phyloP scores from a whole-genome alignment of 1,140 invertebrate species.

The Scaptomyza hsui region DNA sequence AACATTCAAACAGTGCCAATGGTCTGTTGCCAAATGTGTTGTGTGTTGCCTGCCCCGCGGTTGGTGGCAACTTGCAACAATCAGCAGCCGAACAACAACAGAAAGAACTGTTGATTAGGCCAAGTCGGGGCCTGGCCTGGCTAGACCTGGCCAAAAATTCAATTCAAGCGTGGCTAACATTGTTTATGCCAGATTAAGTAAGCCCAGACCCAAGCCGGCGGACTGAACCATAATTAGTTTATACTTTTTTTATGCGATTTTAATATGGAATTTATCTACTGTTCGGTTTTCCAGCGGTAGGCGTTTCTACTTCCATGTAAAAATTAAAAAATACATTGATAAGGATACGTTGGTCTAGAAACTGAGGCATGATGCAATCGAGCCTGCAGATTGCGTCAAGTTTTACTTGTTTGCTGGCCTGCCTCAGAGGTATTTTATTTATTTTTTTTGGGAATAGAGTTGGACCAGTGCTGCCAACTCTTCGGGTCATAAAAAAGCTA shows the following conservation, averaged over 20 bases:
- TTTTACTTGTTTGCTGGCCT: constrained; percentile 9
- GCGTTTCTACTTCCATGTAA: constrained; percentile 33
- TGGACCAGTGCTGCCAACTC: background rate
- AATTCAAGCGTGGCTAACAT: constrained; percentile 75
- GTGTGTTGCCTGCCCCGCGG: background rate
- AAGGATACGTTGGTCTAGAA: constrained; percentile 55
- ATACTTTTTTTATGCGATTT: constrained; percentile 71
- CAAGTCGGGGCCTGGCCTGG: constrained; percentile 5
- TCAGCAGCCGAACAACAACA: constrained; percentile 22
- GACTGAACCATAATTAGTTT: constrained; percentile 64
- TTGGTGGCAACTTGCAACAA: constrained; percentile 58
- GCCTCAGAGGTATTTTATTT: too few species aligned
- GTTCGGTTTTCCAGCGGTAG: constrained; percentile 36
- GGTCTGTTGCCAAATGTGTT: constrained; percentile 36
- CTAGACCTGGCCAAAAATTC: constrained; percentile 24
- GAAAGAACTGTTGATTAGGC: constrained; percentile 19
- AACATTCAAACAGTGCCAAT: constrained; percentile 23
- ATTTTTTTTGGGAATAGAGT: constrained; percentile 1
- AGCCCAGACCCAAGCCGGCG: background rate
- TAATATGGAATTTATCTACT: constrained; percentile 62
- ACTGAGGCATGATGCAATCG: constrained; percentile 66
- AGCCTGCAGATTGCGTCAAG: constrained; percentile 60
- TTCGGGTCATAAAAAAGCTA: too few species aligned
- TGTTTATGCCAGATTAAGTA: constrained; percentile 52
- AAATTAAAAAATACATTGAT: constrained; percentile 47